Percentiles rank a stretch among this genome's conserved stretches.
These are phyloP conservation scores for Gastrophysa polygoni DNA, from an alignment of 2,888 invertebrate species.

Conservation along the genomic window DNA sequence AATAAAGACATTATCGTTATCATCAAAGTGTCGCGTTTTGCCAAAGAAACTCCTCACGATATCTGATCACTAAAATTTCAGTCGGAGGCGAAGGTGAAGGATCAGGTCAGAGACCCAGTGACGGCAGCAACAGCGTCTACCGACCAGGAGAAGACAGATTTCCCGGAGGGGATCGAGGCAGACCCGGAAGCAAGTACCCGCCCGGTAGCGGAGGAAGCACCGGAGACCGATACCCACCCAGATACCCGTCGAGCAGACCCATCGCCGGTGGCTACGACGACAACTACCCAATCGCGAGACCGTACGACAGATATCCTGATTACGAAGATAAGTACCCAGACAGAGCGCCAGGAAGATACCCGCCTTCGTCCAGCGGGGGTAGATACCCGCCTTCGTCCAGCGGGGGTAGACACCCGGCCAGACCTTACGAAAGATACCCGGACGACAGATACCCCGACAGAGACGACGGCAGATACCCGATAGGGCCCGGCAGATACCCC, in stretches of 20 bases:
- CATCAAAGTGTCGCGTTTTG: too few relatives aligned
- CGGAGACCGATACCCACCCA: slow-evolving; percentile 40
- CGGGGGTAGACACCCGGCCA: slow-evolving; percentile 16
- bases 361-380: slow-evolving; percentile 30
- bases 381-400: too few relatives aligned
- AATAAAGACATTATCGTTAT: too few relatives aligned
- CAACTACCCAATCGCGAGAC: slow-evolving; percentile 37
- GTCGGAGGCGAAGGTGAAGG: slow-evolving; percentile 49
- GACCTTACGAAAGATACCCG: slow-evolving; percentile 31
- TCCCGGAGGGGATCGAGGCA: slow-evolving; percentile 37
- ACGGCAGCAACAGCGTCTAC: slow-evolving; percentile 27
- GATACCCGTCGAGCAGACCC: slow-evolving; percentile 47
- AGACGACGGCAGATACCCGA: slow-evolving; percentile 21
- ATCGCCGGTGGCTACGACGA: slow-evolving; percentile 50
- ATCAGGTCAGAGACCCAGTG: slow-evolving; percentile 37
- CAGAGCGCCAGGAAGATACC: slow-evolving; percentile 45
- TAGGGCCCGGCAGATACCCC: slow-evolving; percentile 4
- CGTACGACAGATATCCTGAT: slow-evolving; percentile 39
- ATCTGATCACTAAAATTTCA: slow-evolving; percentile 27
- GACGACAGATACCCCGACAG: slow-evolving; percentile 25
- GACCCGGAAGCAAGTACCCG: slow-evolving; percentile 40
- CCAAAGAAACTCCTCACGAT: too few relatives aligned
- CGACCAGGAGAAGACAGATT: slow-evolving; percentile 34
- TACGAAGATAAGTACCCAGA: slow-evolving; percentile 54
- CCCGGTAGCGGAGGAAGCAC: slow-evolving; percentile 37